Conservation (phyloP, 2,797 vertebrate genomes). For the Neosilurus mollespiculum region DNA sequence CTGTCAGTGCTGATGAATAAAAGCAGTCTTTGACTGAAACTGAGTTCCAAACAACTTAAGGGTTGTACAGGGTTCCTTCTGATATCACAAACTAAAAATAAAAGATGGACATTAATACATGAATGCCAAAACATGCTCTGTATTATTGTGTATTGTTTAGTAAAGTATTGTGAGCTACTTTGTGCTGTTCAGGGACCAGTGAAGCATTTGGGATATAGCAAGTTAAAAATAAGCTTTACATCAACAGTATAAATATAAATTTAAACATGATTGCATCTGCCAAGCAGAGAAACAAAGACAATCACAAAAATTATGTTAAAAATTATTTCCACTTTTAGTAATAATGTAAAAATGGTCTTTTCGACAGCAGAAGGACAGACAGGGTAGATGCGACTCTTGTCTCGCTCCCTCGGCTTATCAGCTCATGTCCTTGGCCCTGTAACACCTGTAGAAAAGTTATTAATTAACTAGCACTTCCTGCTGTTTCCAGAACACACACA, state of each 20-base stretch:
- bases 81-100: neutral
- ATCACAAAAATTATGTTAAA: neutral
- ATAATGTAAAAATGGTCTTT: neutral
- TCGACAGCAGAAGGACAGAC: slow-evolving; percentile 4
- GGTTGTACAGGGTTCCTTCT: neutral
- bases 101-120: neutral
- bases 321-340: neutral
- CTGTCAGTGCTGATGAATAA: neutral
- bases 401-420: slow-evolving; percentile 55
- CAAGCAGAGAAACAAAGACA: neutral
- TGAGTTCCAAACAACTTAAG: neutral
- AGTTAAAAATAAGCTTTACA: neutral
- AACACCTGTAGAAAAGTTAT: slow-evolving; percentile 75
- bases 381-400: slow-evolving; percentile 27
- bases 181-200: neutral
- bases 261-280: neutral
- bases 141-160: neutral
- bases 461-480: slow-evolving; percentile 83
- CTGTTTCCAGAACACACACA: slow-evolving; percentile 58
- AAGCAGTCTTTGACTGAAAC: neutral
- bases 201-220: neutral
- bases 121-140: neutral
- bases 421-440: slow-evolving; percentile 60
- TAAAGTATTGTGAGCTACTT: neutral
- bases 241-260: neutral